A percentile compares a stretch with the other conserved stretches of the same genome.
phyloP scores from a whole-genome alignment of 1,140 invertebrate genomes.

The Heliothis virescens region DNA sequence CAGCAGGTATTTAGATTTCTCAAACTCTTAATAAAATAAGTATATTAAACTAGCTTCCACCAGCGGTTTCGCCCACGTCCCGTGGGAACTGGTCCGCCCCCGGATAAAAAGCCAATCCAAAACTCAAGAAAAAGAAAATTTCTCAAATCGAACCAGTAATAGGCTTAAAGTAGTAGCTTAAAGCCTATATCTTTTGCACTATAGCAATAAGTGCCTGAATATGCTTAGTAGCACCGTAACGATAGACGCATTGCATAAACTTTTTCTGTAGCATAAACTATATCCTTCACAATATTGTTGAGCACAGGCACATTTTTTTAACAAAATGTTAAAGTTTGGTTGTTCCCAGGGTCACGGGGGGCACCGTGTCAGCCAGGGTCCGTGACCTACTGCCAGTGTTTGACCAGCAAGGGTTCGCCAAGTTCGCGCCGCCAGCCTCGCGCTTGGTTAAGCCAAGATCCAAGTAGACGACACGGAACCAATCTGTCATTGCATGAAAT shows the following conservation, averaged over 20 bases:
- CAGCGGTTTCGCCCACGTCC: no score
- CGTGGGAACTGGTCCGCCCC: no score
- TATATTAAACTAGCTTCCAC: no score
- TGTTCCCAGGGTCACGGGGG: constrained; percentile 86
- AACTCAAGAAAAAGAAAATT: no score
- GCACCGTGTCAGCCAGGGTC: constrained; percentile 89
- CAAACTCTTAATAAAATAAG: no score
- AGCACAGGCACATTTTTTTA: constrained; percentile 38
- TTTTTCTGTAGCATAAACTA: not conserved
- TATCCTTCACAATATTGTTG: constrained; percentile 7
- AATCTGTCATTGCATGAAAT: constrained; percentile 28
- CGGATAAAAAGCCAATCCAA: no score
- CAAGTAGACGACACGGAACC: constrained; percentile 62
- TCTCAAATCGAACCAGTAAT: no score
- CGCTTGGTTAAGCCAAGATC: constrained; percentile 91
- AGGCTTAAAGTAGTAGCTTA: no score
- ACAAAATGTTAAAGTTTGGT: constrained; percentile 55
- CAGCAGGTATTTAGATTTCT: constrained; percentile 71
- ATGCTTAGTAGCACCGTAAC: no score
- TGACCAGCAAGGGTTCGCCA: constrained; percentile 92
- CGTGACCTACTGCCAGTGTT: constrained; percentile 93
- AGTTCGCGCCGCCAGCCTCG: constrained; percentile 92
- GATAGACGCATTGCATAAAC: not conserved
- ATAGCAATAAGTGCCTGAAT: no score
- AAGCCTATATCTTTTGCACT: no score